Base-by-base conservation (phyloP, 2,113 vertebrate genomes). In the Callithrix jacchus region DNA sequence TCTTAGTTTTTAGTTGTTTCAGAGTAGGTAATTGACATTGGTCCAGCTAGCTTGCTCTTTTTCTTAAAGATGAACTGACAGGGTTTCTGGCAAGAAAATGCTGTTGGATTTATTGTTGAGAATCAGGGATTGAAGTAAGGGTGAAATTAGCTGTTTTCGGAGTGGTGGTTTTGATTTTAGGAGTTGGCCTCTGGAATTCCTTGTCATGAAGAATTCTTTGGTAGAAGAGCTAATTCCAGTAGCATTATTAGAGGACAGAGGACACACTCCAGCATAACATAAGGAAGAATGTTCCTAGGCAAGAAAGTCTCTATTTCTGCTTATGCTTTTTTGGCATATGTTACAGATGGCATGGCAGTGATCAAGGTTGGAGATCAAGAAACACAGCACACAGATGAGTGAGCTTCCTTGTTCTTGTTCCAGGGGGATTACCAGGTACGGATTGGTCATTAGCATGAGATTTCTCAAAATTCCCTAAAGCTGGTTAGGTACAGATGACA, bases 401-500 rank as follows among this genome's bases (percentile, higher is more conserved):
- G 89, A 96, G 92, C 82, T 96, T 96, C 95, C 91, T 97, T 97
- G 95, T 93, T 91, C 85, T 97, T 96, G 77, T 94, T 97, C 95
- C 89, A 89, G 92, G 96, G 96, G 79, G 49, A 94, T 91, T 61
- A 93, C 89, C 92, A 97, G 86, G 95, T 96, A 91, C 4, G 71
- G 61, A 91, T 79, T 82, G 86, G 92, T 93, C 68, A n/a, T 68
- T 89, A 96, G 95, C 93, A 94, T 87, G 95, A 96, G 95, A 68
- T 91, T 88, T 85, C 70, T 89, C 95, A 86, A 49, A 82, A 93
- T 91, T 82, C 93, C 52, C 61, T 2, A 37, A 66, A 89, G 66
- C 54, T 77, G 30, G 58, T 77, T 56, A 94, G 91, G 56, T n/a
- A 95, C 87, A 96, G 25, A 2, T 30, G 58, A 76, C 66, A 66